These are phyloP conservation scores for Brassicogethes aeneus DNA, from an alignment of 2,888 invertebrate genomes.

Conservation along the genomic window DNA sequence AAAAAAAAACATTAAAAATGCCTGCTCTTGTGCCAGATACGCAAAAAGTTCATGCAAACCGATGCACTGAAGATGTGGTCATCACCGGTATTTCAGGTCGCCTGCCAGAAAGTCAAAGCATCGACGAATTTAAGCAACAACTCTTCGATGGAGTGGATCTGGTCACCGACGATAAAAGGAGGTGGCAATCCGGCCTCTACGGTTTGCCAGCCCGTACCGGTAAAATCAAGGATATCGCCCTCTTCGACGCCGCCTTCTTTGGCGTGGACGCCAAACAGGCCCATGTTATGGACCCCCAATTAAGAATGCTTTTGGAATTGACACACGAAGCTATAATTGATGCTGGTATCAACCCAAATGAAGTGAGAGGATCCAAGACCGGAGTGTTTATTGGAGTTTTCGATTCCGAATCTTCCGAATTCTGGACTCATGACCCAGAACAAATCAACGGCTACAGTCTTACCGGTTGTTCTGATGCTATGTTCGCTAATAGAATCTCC, in stretches of 20 bases:
- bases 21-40: constrained; percentile 50
- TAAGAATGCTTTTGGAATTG: constrained; percentile 79
- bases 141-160: constrained; percentile 87
- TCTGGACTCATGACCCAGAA: constrained; percentile 79
- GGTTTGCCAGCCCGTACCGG: constrained; percentile 74
- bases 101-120: constrained; percentile 81
- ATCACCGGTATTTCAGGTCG: constrained; percentile 80
- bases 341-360: constrained; percentile 75
- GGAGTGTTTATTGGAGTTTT: constrained; percentile 96
- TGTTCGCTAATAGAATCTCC: constrained; percentile 96
- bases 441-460: constrained; percentile 82
- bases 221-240: constrained; percentile 69
- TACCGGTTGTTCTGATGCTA: constrained; percentile 89
- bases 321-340: constrained; percentile 92
- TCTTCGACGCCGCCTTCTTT: constrained; percentile 85
- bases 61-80: constrained; percentile 57
- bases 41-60: constrained; percentile 38
- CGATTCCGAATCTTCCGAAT: constrained; percentile 80
- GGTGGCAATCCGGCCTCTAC: constrained; percentile 78
- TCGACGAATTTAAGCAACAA: constrained; percentile 89
- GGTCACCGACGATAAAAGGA: constrained; percentile 82
- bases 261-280: constrained; percentile 89
- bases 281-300: constrained; percentile 85
- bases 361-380: constrained; percentile 77
- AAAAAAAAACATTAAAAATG: too few relatives aligned